Evolutionary conservation across 1,140 invertebrate genomes (phyloP).

Genomic region (Zeugodacus cucurbitae): DNA sequence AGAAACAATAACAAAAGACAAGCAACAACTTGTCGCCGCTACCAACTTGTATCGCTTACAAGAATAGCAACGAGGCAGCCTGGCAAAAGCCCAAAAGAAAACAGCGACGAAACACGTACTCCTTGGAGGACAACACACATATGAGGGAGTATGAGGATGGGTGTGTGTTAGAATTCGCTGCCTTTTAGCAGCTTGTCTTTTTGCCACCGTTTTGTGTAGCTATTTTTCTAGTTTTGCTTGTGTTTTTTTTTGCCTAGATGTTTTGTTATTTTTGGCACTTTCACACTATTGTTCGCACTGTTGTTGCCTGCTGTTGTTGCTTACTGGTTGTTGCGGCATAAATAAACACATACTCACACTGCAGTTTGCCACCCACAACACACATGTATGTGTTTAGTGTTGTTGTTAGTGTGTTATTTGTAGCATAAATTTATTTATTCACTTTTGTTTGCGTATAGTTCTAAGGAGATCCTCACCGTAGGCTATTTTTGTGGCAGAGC

Average conservation of each 20-base stretch:
- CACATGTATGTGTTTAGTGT: neutral
- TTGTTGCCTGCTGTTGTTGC: neutral
- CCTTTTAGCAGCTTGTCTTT: neutral
- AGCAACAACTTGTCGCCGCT: neutral
- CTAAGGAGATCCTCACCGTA: neutral
- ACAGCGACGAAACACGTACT: neutral
- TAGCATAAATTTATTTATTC: neutral
- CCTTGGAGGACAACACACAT: neutral
- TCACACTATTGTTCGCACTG: neutral
- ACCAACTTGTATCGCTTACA: neutral
- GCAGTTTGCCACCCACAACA: neutral
- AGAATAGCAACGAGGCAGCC: neutral
- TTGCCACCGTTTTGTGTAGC: neutral
- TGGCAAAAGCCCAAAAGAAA: conserved; percentile 19
- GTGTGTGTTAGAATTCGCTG: neutral
- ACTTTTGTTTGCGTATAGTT: neutral
- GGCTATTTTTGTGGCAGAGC: neutral
- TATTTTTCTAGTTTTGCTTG: neutral
- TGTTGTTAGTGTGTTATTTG: neutral
- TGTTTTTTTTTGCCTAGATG: neutral
- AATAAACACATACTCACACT: conserved; percentile 14
- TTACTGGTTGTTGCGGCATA: conserved; percentile 9
- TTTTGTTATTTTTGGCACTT: conserved; percentile 30
- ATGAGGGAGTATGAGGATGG: no score
- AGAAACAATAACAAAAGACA: conserved; percentile 34